A percentile compares a stretch with the other conserved stretches of the same genome.
Conservation (phyloP, 2,113 vertebrate genomes). For the Leptodactylus fuscus region DNA sequence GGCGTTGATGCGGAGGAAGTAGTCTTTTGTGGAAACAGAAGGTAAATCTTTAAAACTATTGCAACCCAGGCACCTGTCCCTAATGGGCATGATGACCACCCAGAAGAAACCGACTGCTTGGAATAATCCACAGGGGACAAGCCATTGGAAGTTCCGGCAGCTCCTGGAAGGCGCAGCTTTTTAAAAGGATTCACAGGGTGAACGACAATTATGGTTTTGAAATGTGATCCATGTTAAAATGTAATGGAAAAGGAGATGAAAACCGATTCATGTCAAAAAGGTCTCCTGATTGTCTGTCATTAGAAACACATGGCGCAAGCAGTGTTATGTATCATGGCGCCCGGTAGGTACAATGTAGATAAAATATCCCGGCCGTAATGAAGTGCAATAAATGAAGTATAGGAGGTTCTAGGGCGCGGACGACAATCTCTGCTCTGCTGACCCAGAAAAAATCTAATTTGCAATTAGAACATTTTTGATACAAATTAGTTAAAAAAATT, state of each 20-base stretch:
- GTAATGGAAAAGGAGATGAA: constrained; percentile 49
- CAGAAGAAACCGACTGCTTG: constrained; percentile 57
- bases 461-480: too few relatives aligned
- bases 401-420: neutral
- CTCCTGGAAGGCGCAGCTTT: constrained; percentile 44
- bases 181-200: constrained; percentile 51
- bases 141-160: constrained; percentile 50
- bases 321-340: neutral
- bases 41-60: constrained; percentile 58
- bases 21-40: constrained; percentile 37
- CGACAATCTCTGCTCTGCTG: too few relatives aligned
- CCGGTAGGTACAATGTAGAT: neutral
- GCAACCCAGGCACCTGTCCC: constrained; percentile 56
- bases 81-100: constrained; percentile 58
- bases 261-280: constrained; percentile 30
- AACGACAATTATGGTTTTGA: constrained; percentile 58
- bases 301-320: constrained; percentile 12
- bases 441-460: neutral
- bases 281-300: constrained; percentile 3
- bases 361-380: neutral
- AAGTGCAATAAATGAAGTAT: neutral
- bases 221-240: constrained; percentile 57
- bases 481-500: too few relatives aligned
- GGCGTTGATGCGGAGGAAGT: constrained; percentile 28
- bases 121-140: constrained; percentile 52